Percentiles rank a stretch among this genome's conserved stretches.
Conservation (phyloP, 2,888 invertebrate species). For the Rotaria socialis region DNA sequence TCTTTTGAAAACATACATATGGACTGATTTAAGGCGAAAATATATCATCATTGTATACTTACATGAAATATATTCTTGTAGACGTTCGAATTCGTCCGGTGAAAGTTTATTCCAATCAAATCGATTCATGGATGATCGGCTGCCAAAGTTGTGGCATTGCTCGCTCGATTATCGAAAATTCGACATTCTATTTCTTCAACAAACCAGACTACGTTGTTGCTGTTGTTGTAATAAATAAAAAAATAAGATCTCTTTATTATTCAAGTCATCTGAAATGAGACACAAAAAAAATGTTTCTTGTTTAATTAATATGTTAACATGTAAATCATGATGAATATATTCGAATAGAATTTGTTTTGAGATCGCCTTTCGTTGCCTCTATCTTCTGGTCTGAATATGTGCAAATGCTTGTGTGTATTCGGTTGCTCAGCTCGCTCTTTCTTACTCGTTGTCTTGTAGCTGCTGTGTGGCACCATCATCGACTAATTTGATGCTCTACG, state of each 20-base stretch:
- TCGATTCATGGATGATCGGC: slow-evolving; percentile 24
- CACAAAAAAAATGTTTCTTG: not conserved
- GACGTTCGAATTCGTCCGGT: slow-evolving; percentile 84
- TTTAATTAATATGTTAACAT: not conserved
- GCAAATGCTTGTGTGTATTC: not conserved
- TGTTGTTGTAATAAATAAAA: not conserved
- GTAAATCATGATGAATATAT: not conserved
- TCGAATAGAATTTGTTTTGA: not conserved
- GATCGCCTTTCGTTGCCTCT: not conserved
- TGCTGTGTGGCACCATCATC: not conserved
- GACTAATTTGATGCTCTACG: slow-evolving; percentile 15
- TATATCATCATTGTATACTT: slow-evolving; percentile 62
- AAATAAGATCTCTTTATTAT: not conserved
- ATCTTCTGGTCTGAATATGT: not conserved
- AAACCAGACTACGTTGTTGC: not conserved
- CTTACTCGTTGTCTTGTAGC: not conserved
- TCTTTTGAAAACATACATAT: too few species aligned
- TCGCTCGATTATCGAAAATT: not conserved
- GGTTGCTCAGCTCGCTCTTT: not conserved
- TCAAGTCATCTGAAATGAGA: not conserved
- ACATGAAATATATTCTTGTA: slow-evolving; percentile 87
- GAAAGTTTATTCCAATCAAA: slow-evolving; percentile 80
- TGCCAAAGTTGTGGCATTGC: not conserved
- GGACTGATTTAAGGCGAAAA: too few species aligned
- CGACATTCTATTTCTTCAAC: not conserved